Evolutionary conservation across 2,888 invertebrate species (phyloP).

Genomic region (Hemistola chrysoprasaria): DNA sequence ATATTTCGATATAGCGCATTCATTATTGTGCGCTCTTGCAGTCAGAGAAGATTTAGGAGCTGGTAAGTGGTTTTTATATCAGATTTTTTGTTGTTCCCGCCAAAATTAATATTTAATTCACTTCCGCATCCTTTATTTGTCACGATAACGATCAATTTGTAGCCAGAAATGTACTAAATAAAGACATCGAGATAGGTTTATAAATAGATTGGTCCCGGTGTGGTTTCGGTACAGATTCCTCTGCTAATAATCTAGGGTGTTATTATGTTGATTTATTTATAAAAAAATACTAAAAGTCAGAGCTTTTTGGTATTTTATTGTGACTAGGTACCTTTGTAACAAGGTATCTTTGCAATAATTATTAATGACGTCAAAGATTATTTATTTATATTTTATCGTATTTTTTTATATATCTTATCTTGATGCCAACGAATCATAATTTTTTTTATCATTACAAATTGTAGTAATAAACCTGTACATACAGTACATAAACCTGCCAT

Average conservation of each 20-base stretch:
- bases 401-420: too few relatives aligned
- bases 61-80: conserved; percentile 83
- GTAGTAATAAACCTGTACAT: too few relatives aligned
- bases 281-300: not conserved
- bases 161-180: conserved; percentile 59
- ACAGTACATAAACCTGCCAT: too few relatives aligned
- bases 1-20: conserved; percentile 99
- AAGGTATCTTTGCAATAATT: too few relatives aligned
- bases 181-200: conserved; percentile 64
- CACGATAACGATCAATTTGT: conserved; percentile 34
- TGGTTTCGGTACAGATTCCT: conserved; percentile 25
- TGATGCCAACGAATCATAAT: too few relatives aligned
- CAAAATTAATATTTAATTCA: conserved; percentile 29
- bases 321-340: too few relatives aligned
- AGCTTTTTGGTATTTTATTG: too few relatives aligned
- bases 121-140: conserved; percentile 47
- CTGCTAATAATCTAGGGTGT: conserved; percentile 25
- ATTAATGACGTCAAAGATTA: too few relatives aligned
- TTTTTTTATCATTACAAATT: too few relatives aligned
- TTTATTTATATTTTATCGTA: too few relatives aligned
- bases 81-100: conserved; percentile 50
- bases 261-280: conserved; percentile 7
- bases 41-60: conserved; percentile 97
- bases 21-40: conserved; percentile 95
- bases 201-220: conserved; percentile 62